Conservation (phyloP, 2,113 vertebrate species). For the Hippoglossus stenolepis region DNA sequence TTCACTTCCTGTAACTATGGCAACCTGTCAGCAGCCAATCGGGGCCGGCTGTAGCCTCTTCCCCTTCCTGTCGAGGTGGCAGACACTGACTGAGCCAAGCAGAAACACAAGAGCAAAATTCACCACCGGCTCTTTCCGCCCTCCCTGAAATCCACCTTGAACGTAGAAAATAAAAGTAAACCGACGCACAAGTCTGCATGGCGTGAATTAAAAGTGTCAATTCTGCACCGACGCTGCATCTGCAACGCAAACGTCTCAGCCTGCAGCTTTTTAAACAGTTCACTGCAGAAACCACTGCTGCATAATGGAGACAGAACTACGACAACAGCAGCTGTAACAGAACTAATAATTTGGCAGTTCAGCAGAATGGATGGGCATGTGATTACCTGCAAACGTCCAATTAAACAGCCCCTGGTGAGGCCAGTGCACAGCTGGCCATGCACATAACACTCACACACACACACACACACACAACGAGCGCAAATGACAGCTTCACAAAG, state of each 20-base stretch:
- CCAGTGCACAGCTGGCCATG: constrained; percentile 63
- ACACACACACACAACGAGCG: not conserved
- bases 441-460: constrained; percentile 23
- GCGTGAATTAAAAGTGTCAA: constrained; percentile 33
- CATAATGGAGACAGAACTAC: constrained; percentile 28
- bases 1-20: constrained; percentile 87
- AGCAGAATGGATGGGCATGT: constrained; percentile 64
- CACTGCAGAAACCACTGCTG: constrained; percentile 34
- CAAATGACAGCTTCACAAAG: constrained; percentile 63
- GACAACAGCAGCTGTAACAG: constrained; percentile 61
- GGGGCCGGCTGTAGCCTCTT: constrained; percentile 82
- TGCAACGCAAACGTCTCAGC: constrained; percentile 13
- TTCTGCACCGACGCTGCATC: not conserved
- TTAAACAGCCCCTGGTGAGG: constrained; percentile 63
- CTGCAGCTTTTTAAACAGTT: constrained; percentile 14
- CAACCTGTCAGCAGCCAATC: constrained; percentile 85
- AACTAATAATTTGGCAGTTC: constrained; percentile 70
- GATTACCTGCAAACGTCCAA: constrained; percentile 72
- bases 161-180: too few relatives aligned
- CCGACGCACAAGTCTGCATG: not conserved
- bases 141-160: constrained; percentile 31
- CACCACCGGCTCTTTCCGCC: constrained; percentile 12
- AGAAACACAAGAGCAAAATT: constrained; percentile 54
- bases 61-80: constrained; percentile 82
- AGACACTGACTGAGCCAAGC: constrained; percentile 69